These are phyloP conservation scores for Apoderus coryli DNA, from an alignment of 2,888 invertebrate genomes.

Conservation along the genomic window DNA sequence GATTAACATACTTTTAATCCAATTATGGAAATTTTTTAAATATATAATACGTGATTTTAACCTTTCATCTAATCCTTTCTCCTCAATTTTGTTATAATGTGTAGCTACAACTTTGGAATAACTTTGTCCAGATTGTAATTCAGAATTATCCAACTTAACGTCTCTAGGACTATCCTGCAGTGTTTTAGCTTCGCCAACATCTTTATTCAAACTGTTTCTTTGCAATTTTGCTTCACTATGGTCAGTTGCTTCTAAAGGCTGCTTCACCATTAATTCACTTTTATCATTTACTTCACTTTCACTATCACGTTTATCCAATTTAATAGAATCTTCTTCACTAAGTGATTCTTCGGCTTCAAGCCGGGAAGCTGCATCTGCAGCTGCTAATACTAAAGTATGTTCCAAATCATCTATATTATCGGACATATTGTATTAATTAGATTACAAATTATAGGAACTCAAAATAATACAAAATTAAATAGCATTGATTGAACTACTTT, in stretches of 20 bases:
- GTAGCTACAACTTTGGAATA: constrained; percentile 61
- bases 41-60: constrained; percentile 82
- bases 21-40: constrained; percentile 96
- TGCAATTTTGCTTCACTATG: neutral
- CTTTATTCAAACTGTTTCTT: neutral
- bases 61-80: constrained; percentile 65
- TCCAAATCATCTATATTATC: constrained; percentile 28
- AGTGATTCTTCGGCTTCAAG: constrained; percentile 7
- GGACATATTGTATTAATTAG: constrained; percentile 13
- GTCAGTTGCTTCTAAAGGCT: neutral
- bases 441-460: too few species aligned
- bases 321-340: constrained; percentile 7
- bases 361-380: constrained; percentile 29
- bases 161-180: constrained; percentile 14
- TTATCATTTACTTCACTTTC: constrained; percentile 7
- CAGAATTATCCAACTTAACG: constrained; percentile 11
- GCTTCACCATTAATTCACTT: neutral
- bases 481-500: too few species aligned
- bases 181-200: constrained; percentile 7
- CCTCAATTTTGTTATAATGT: constrained; percentile 85
- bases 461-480: too few species aligned
- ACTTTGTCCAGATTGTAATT: constrained; percentile 21
- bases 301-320: neutral
- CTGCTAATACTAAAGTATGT: constrained; percentile 27
- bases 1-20: constrained; percentile 94